These are phyloP conservation scores for Orius laevigatus DNA, from an alignment of 1,140 invertebrate species.

Conservation along the genomic window DNA sequence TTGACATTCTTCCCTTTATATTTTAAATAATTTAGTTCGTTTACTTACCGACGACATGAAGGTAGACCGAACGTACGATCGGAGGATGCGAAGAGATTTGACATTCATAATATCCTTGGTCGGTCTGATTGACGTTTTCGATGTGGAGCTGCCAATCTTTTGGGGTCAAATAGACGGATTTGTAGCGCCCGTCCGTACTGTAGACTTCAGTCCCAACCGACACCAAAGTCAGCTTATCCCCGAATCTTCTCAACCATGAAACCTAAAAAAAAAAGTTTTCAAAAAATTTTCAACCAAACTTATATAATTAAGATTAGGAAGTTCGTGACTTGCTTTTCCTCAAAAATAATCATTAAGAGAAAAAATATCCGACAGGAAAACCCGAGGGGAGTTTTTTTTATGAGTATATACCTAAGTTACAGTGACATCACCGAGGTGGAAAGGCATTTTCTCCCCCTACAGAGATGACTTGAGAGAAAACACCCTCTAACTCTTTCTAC, in stretches of 20 bases:
- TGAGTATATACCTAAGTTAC: no score
- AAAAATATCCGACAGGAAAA: no score
- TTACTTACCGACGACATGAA: slow-evolving; percentile 71
- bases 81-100: slow-evolving; percentile 77
- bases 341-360: no score
- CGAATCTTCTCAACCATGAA: slow-evolving; percentile 56
- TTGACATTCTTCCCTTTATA: no score
- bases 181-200: slow-evolving; percentile 39
- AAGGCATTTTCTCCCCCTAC: no score
- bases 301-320: no score
- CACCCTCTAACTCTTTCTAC: no score
- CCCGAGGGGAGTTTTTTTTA: no score
- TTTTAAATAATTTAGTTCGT: neutral
- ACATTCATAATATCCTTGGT: slow-evolving; percentile 71
- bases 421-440: no score
- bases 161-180: slow-evolving; percentile 16
- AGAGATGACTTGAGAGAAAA: no score
- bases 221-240: slow-evolving; percentile 52
- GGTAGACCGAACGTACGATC: slow-evolving; percentile 61
- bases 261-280: slow-evolving; percentile 33
- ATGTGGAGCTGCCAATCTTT: slow-evolving; percentile 71
- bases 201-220: slow-evolving; percentile 63
- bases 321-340: no score
- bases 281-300: no score
- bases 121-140: slow-evolving; percentile 59